Conservation (phyloP, 1,140 invertebrate genomes). For the Metopolophium dirhodum region DNA sequence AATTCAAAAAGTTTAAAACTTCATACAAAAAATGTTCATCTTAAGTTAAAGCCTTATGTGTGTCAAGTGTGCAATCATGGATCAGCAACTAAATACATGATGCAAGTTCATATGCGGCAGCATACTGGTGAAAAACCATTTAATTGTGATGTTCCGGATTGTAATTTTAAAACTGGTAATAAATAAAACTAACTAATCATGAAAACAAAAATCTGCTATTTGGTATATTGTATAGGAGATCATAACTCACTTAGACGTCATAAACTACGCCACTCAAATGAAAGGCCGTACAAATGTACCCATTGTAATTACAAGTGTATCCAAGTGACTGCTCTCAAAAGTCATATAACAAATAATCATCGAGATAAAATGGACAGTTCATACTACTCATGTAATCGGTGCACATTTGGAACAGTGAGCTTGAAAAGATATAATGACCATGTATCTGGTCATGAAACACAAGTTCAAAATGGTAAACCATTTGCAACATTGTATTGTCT, state of each 20-base stretch:
- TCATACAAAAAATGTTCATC: constrained; percentile 73
- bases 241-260: constrained; percentile 84
- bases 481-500: neutral
- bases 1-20: constrained; percentile 69
- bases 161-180: constrained; percentile 60
- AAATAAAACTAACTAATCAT: neutral
- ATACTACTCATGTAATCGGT: constrained; percentile 42
- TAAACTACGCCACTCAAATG: constrained; percentile 67
- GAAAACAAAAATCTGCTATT: neutral
- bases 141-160: constrained; percentile 57
- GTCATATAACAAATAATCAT: constrained; percentile 67
- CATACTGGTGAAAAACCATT: constrained; percentile 70
- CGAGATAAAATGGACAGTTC: constrained; percentile 59
- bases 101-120: constrained; percentile 77
- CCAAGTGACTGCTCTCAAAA: constrained; percentile 72
- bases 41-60: constrained; percentile 73
- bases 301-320: constrained; percentile 69
- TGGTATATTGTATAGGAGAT: constrained; percentile 64
- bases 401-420: constrained; percentile 57
- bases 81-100: constrained; percentile 69
- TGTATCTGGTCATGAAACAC: constrained; percentile 52
- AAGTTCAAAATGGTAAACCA: constrained; percentile 53
- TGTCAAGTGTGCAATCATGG: constrained; percentile 78
- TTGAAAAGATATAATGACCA: constrained; percentile 53
- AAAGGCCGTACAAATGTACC: constrained; percentile 59